Evolutionary conservation across 2,113 vertebrate genomes (phyloP).

Genomic region (Glaucidium brasilianum): DNA sequence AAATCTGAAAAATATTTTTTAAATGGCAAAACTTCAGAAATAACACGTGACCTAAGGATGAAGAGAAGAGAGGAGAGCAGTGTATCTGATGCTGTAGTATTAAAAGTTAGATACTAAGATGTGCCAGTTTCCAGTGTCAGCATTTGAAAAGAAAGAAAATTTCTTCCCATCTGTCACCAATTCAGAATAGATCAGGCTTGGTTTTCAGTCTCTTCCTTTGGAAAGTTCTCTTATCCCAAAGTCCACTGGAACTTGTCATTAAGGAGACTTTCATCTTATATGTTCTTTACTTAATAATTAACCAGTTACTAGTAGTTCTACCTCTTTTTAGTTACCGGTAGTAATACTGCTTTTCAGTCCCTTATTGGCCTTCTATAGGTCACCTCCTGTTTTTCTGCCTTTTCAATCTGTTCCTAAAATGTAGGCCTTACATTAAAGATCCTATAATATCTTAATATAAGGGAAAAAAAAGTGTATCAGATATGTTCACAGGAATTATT

Average conservation of each 20-base stretch:
- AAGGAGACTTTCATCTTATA: neutral
- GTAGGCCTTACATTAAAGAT: neutral
- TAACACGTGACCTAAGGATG: neutral
- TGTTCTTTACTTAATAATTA: neutral
- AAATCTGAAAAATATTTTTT: neutral
- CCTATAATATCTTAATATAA: neutral
- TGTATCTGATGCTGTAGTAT: neutral
- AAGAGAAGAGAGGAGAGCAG: neutral
- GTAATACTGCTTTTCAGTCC: neutral
- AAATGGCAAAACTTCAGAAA: neutral
- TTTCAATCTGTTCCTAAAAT: neutral
- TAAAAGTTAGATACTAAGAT: neutral
- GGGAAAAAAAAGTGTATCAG: rapidly evolving
- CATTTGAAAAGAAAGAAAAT: neutral
- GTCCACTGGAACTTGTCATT: neutral
- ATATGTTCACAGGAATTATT: neutral
- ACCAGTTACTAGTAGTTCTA: neutral
- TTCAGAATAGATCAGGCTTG: neutral
- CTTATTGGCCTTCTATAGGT: neutral
- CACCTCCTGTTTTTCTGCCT: neutral
- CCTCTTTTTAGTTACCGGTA: neutral
- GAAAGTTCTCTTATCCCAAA: neutral
- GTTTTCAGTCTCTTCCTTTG: neutral
- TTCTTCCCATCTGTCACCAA: neutral
- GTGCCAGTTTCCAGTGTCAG: neutral